A percentile compares a stretch with the other conserved stretches of the same genome.
These are phyloP conservation scores for Amblyjoppa proteus DNA, from an alignment of 2,888 invertebrate genomes.

Conservation along the genomic window DNA sequence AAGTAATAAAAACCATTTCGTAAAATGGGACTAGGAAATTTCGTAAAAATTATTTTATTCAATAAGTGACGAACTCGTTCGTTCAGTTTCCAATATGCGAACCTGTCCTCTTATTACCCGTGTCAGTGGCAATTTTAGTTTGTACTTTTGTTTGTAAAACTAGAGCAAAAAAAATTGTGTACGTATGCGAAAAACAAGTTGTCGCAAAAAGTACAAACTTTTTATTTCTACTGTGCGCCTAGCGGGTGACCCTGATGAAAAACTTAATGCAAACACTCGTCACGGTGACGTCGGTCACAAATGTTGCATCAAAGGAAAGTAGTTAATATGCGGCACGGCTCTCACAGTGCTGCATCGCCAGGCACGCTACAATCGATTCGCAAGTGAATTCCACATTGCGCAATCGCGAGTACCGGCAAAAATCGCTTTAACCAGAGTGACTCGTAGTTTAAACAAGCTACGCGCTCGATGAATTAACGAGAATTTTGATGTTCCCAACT, in stretches of 20 bases:
- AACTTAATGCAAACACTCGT: not conserved
- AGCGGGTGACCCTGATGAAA: not conserved
- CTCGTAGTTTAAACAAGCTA: constrained; percentile 15
- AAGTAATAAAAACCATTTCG: not conserved
- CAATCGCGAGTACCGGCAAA: constrained; percentile 22
- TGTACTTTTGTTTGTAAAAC: too few relatives aligned
- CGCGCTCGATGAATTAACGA: not conserved
- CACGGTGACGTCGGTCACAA: not conserved
- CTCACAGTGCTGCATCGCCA: not conserved
- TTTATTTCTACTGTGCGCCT: not conserved
- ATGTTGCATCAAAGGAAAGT: not conserved
- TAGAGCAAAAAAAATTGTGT: too few relatives aligned
- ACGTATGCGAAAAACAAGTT: too few relatives aligned
- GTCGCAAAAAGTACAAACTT: too few relatives aligned
- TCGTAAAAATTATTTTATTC: too few relatives aligned
- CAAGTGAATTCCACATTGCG: not conserved
- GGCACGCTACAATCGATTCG: constrained; percentile 15
- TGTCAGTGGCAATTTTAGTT: too few relatives aligned
- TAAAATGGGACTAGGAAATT: too few relatives aligned
- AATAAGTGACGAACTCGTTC: too few relatives aligned
- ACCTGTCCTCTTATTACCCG: too few relatives aligned
- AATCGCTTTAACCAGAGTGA: constrained; percentile 6
- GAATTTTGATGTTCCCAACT: not conserved
- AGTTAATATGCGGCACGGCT: not conserved
- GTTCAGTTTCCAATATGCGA: too few relatives aligned